A percentile compares a stretch with the other conserved stretches of the same genome.
Conservation (phyloP, 2,888 invertebrate species). For the Eupelmus urozonus region DNA sequence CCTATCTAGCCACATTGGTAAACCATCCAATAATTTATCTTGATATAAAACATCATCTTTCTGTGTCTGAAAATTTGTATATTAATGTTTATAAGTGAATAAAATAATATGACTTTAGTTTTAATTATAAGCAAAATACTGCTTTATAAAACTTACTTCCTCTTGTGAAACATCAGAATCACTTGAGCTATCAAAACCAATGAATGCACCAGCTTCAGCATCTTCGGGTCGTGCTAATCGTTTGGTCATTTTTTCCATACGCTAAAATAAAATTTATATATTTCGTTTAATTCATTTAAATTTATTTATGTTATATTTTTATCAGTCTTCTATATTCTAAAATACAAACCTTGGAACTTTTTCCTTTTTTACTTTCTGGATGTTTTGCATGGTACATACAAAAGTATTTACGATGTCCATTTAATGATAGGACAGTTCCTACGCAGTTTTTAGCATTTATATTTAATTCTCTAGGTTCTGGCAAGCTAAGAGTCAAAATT, state of each 20-base stretch:
- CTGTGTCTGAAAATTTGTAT: constrained; percentile 72
- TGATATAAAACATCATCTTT: constrained; percentile 80
- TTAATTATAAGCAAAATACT: neutral
- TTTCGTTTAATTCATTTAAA: neutral
- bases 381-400: constrained; percentile 99
- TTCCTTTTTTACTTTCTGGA: constrained; percentile 84
- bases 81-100: too few relatives aligned
- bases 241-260: constrained; percentile 85
- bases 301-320: neutral
- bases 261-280: constrained; percentile 74
- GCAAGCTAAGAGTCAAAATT: constrained; percentile 90
- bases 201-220: constrained; percentile 90
- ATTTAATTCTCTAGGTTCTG: constrained; percentile 88
- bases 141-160: constrained; percentile 68
- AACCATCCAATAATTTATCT: constrained; percentile 91
- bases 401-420: constrained; percentile 98
- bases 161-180: constrained; percentile 76
- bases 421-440: constrained; percentile 96
- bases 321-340: too few relatives aligned
- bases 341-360: constrained; percentile 84
- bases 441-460: constrained; percentile 98
- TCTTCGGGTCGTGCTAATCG: constrained; percentile 77
- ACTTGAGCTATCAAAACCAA: constrained; percentile 88
- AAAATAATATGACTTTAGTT: neutral
- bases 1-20: constrained; percentile 97